Evolutionary conservation across 2,113 vertebrate species (phyloP).

Genomic region (Saccopteryx bilineata): DNA sequence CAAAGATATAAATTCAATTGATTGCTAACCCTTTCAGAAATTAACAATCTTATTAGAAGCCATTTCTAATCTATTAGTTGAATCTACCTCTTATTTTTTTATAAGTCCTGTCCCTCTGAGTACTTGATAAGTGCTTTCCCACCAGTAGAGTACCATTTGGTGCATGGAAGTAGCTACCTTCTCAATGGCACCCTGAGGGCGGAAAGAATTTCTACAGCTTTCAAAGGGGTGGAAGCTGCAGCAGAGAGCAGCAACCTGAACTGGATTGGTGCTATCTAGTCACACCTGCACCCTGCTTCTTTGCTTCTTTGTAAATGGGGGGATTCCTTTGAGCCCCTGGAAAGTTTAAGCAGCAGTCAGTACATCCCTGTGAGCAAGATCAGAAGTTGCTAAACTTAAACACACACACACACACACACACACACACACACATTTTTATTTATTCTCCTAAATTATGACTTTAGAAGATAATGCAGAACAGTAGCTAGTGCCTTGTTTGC

Average conservation of each 20-base stretch:
- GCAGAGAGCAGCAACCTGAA: background rate
- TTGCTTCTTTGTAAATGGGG: background rate
- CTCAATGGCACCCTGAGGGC: background rate
- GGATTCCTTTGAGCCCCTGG: background rate
- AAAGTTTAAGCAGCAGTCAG: background rate
- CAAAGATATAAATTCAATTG: background rate
- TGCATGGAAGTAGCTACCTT: background rate
- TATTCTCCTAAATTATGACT: constrained; percentile 53
- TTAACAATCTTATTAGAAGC: constrained; percentile 24
- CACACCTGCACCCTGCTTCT: background rate
- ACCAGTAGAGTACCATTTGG: background rate
- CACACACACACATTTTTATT: background rate
- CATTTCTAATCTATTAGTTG: constrained; percentile 10
- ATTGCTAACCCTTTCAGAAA: background rate
- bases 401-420: background rate
- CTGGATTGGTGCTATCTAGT: background rate
- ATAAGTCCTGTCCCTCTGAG: background rate
- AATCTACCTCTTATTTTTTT: constrained; percentile 7
- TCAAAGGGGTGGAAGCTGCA: background rate
- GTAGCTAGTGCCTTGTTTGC: constrained; percentile 61
- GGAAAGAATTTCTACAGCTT: background rate
- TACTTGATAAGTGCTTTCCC: constrained; percentile 42
- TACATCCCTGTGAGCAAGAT: background rate
- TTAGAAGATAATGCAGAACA: constrained; percentile 53
- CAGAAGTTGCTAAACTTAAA: background rate